Percentiles rank a stretch among this genome's conserved stretches.
Evolutionary conservation across 2,888 invertebrate genomes (phyloP).

Genomic region (Pandemis corylana): DNA sequence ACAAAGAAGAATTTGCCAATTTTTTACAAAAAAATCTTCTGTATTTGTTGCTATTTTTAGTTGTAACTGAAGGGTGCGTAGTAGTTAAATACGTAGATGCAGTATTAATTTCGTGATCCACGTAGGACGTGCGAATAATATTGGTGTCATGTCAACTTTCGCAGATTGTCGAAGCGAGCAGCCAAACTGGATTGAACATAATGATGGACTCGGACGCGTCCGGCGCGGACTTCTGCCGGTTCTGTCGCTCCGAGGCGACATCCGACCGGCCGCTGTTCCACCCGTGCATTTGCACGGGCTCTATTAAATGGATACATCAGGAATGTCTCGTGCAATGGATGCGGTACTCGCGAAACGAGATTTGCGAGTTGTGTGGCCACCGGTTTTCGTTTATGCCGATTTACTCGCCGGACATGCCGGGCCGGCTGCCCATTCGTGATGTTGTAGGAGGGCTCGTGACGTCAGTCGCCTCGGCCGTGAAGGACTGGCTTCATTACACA

Average conservation of each 20-base stretch:
- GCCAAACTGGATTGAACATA: slow-evolving; percentile 77
- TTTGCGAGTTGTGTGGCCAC: slow-evolving; percentile 99
- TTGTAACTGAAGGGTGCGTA: slow-evolving; percentile 58
- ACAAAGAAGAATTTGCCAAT: slow-evolving; percentile 62
- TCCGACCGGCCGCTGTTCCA: slow-evolving; percentile 97
- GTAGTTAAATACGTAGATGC: slow-evolving; percentile 22
- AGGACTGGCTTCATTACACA: slow-evolving; percentile 99
- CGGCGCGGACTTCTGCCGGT: slow-evolving; percentile 97
- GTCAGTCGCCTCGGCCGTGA: slow-evolving; percentile 95
- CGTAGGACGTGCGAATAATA: slow-evolving; percentile 35
- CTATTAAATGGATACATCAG: slow-evolving; percentile 99
- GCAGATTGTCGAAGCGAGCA: slow-evolving; percentile 69
- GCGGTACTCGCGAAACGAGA: slow-evolving; percentile 99
- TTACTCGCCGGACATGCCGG: slow-evolving; percentile 99
- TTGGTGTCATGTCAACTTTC: slow-evolving; percentile 58
- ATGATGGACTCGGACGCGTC: slow-evolving; percentile 81
- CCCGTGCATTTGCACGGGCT: slow-evolving; percentile 99
- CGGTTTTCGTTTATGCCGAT: slow-evolving; percentile 99
- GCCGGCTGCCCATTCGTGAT: slow-evolving; percentile 96
- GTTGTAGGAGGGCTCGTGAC: slow-evolving; percentile 95
- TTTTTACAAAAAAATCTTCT: slow-evolving; percentile 60
- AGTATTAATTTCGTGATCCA: slow-evolving; percentile 14
- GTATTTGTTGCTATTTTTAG: slow-evolving; percentile 56
- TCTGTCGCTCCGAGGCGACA: slow-evolving; percentile 97
- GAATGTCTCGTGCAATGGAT: slow-evolving; percentile 99